Conservation (phyloP, 2,888 invertebrate species). For the Parapristionchus giblindavisi region DNA sequence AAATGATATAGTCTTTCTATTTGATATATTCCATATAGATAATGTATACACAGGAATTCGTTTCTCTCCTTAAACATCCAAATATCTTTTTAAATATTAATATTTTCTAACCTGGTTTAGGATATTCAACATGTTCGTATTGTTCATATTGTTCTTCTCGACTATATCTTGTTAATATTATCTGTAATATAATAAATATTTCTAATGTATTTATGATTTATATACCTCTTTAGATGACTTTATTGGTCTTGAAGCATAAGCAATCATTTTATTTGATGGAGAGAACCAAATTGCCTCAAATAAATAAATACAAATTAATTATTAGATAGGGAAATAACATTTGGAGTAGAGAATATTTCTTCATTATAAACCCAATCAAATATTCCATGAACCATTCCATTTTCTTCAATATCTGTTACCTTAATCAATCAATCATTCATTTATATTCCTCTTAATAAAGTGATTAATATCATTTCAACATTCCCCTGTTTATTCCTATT, state of each 20-base stretch:
- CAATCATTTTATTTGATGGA: conserved; percentile 4
- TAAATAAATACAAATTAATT: not conserved
- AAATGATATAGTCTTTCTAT: not conserved
- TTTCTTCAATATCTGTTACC: not conserved
- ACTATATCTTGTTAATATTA: not conserved
- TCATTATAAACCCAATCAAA: conserved; percentile 31
- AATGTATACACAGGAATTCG: not conserved
- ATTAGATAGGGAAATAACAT: not conserved
- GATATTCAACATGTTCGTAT: conserved; percentile 9
- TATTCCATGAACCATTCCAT: conserved; percentile 20
- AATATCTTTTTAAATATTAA: not conserved
- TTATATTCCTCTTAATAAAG: too few relatives aligned
- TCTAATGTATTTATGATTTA: not conserved
- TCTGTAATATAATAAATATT: not conserved
- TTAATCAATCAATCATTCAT: not conserved
- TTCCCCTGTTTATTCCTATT: too few relatives aligned
- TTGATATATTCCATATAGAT: not conserved
- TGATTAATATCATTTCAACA: too few relatives aligned
- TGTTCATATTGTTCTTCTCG: not conserved
- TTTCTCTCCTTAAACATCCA: conserved; percentile 2
- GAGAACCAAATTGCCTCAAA: conserved; percentile 18
- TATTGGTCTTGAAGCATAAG: not conserved
- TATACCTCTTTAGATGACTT: conserved; percentile 16
- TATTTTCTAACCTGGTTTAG: conserved; percentile 12
- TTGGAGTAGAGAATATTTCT: not conserved